Evolutionary conservation across 2,888 invertebrate species (phyloP).

Genomic region (Drosophila fulvimacula): DNA sequence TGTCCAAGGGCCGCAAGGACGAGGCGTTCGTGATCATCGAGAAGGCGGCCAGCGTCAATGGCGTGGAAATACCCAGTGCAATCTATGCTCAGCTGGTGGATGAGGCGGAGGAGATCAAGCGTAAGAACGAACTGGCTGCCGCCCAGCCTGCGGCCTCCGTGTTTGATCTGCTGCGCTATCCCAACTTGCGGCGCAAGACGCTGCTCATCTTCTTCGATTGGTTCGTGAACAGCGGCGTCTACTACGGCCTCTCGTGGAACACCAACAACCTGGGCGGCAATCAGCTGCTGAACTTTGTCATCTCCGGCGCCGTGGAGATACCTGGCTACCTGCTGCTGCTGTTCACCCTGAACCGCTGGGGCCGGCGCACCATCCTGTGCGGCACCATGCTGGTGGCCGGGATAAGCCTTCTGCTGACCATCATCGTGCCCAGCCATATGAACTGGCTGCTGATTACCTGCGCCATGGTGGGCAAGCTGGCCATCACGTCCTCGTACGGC

Average conservation of each 20-base stretch:
- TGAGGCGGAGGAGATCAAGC: conserved; percentile 83
- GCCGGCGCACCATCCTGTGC: conserved; percentile 89
- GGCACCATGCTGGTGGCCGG: conserved; percentile 89
- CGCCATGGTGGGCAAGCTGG: conserved; percentile 90
- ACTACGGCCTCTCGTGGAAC: conserved; percentile 92
- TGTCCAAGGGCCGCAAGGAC: conserved; percentile 87
- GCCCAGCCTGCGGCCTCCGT: conserved; percentile 85
- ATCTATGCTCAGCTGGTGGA: conserved; percentile 86
- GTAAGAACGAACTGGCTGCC: conserved; percentile 73
- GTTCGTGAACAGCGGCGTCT: conserved; percentile 91
- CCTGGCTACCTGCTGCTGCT: conserved; percentile 89
- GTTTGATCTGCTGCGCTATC: conserved; percentile 87
- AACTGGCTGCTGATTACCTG: conserved; percentile 87
- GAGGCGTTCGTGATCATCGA: conserved; percentile 88
- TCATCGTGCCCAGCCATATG: conserved; percentile 86
- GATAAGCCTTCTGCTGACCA: conserved; percentile 87
- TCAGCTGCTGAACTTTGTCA: conserved; percentile 89
- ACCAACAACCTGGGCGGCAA: conserved; percentile 91
- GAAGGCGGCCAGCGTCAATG: conserved; percentile 88
- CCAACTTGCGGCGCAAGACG: conserved; percentile 88
- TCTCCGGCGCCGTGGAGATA: conserved; percentile 91
- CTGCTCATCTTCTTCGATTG: conserved; percentile 90
- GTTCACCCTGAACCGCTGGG: conserved; percentile 89
- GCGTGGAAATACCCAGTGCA: conserved; percentile 86
- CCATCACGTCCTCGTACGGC: conserved; percentile 90